phyloP scores from a whole-genome alignment of 2,888 invertebrate genomes.

The Apamea epomidion region DNA sequence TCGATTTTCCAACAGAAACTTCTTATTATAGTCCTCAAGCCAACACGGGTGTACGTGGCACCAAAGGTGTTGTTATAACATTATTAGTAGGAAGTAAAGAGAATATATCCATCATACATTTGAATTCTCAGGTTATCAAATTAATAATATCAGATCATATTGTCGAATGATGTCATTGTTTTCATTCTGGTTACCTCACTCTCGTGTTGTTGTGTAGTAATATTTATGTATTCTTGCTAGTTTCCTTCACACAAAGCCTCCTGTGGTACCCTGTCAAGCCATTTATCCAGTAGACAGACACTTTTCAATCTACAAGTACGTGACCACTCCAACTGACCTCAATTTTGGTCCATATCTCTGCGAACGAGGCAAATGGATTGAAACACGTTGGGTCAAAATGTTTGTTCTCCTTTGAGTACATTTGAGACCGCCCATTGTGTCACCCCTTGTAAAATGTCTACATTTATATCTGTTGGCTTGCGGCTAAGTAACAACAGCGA shows the following conservation, averaged over 20 bases:
- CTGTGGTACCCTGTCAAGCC: not conserved
- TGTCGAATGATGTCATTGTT: not conserved
- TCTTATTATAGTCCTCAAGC: too few species aligned
- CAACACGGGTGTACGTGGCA: too few species aligned
- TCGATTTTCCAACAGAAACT: too few species aligned
- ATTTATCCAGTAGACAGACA: slow-evolving; percentile 1
- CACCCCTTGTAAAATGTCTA: too few species aligned
- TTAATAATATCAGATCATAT: not conserved
- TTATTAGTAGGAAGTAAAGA: not conserved
- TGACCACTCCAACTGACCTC: slow-evolving; percentile 11
- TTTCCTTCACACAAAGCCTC: not conserved
- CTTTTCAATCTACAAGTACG: not conserved
- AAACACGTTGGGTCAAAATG: not conserved
- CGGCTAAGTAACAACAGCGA: too few species aligned
- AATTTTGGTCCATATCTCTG: slow-evolving; percentile 6
- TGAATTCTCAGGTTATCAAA: not conserved
- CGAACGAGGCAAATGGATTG: not conserved
- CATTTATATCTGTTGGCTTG: too few species aligned
- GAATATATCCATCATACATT: not conserved
- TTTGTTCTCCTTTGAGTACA: not conserved
- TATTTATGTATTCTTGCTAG: not conserved
- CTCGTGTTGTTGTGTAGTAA: not conserved
- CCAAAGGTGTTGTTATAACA: too few species aligned
- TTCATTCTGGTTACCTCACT: too few species aligned
- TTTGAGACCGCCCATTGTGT: too few species aligned